Percentiles rank a stretch among this genome's conserved stretches.
Evolutionary conservation across 2,113 vertebrate species (phyloP).

Genomic region (Nycticebus coucang): DNA sequence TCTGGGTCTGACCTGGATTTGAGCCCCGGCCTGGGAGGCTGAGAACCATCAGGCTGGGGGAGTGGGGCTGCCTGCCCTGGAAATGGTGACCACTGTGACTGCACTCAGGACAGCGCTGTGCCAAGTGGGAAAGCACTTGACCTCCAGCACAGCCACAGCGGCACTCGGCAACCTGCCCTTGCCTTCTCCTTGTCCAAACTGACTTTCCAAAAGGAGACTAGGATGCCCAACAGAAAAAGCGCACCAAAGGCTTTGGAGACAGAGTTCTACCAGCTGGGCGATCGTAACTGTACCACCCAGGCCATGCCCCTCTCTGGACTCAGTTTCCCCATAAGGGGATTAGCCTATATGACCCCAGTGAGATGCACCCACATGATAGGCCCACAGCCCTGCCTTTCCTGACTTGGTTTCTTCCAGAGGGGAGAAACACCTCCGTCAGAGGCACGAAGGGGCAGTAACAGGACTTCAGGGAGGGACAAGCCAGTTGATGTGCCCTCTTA

Average conservation of each 20-base stretch:
- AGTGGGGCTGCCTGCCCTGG: background rate
- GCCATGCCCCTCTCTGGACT: accelerated
- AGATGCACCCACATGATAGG: background rate
- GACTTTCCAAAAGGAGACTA: background rate
- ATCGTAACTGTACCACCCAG: background rate
- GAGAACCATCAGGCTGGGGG: background rate
- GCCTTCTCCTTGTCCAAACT: background rate
- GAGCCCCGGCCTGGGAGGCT: background rate
- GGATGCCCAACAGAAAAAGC: background rate
- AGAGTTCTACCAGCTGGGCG: background rate
- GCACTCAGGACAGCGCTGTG: background rate
- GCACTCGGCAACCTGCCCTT: background rate
- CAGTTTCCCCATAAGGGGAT: background rate
- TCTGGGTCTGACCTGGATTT: conserved; percentile 36
- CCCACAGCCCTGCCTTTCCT: background rate
- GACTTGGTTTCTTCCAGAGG: background rate
- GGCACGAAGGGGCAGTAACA: background rate
- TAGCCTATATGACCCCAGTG: background rate
- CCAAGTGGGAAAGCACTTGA: background rate
- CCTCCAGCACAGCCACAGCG: background rate
- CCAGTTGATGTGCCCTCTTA: background rate
- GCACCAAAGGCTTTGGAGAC: background rate
- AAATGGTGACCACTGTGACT: background rate
- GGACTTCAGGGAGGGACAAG: background rate
- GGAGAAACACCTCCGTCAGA: background rate